Evolutionary conservation across 2,113 vertebrate species (phyloP).

Genomic region (Rafetus swinhoei): DNA sequence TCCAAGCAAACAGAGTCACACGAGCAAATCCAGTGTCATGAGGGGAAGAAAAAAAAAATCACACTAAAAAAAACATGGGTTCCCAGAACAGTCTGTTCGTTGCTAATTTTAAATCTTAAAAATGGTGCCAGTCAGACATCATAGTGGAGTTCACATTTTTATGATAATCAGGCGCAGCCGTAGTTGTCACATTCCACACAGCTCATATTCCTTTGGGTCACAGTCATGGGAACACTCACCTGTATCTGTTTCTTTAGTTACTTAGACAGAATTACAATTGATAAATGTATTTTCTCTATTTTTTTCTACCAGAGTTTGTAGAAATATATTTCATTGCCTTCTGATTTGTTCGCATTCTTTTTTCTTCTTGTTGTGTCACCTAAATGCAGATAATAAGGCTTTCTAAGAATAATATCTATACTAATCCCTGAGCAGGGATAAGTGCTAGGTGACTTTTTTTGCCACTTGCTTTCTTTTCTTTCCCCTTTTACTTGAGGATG

Average conservation of each 20-base stretch:
- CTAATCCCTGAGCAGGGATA: not conserved
- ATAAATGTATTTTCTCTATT: not conserved
- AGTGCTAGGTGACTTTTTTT: rapidly evolving
- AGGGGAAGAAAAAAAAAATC: not conserved
- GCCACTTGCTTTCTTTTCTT: not conserved
- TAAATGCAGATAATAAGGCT: not conserved
- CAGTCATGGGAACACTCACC: not conserved
- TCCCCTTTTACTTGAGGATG: not conserved
- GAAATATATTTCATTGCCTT: not conserved
- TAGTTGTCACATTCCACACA: not conserved
- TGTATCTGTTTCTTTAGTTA: not conserved
- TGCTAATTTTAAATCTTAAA: slow-evolving; percentile 67
- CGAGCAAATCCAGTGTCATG: not conserved
- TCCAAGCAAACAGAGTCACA: not conserved
- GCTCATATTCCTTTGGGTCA: not conserved
- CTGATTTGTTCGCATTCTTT: not conserved
- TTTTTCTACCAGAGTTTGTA: slow-evolving; percentile 6
- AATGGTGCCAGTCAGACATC: slow-evolving; percentile 49
- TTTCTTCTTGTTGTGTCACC: not conserved
- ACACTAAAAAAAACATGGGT: slow-evolving; percentile 8
- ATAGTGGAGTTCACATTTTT: not conserved
- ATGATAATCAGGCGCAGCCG: slow-evolving; percentile 46
- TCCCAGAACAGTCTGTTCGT: slow-evolving; percentile 65
- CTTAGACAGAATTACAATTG: not conserved
- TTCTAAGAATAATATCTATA: not conserved